Base-by-base conservation (phyloP, 2,888 invertebrate species). In the Oxycera nigricornis region DNA sequence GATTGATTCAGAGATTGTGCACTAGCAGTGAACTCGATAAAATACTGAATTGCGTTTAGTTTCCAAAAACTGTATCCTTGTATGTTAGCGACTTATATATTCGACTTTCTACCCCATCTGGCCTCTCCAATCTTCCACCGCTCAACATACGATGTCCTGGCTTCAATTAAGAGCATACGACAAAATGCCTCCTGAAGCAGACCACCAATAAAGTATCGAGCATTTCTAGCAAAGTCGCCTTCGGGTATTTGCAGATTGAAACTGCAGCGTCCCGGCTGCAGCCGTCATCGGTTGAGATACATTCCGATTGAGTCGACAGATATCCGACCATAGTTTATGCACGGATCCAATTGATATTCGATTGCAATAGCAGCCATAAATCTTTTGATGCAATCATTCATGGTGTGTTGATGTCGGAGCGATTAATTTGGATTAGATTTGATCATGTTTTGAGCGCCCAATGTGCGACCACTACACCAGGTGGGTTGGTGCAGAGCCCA, bases 371-470 rank as follows among this genome's bases (percentile, higher is more conserved):
- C 26, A 26, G 46, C 26, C 67, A 67, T 67, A 67, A 67, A 67
- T 67, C 41, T 59, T 22, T 30, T 14, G 59, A 59, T 59, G 59
- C 59, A 59, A 59, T 59, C 30, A 59, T 59, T 59, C 59, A 59
- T 30, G 28, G 59, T 59, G 30, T 59, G 26, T 59, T 59, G 59
- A 59, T 30, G 59, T 20, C 30, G 30, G 17, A 26, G 59, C 59
- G 59, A 59, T 59, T 59, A 59, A 59, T 59, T 59, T 59, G 59
- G 59, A 59, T 59, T 59, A 59, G 59, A 59, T 59, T 59, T 22
- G 30, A 59, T 59, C 59, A 30, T 59, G 59, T 59, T 59, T 28
- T 30, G 59, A 3, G 30, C 30, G 30, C 59, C n/a, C 28, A 59
- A 59, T 30, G 17, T 30, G n/a, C 14, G 22, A 30, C 14, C 26